A percentile compares a stretch with the other conserved stretches of the same genome.
These are phyloP conservation scores for Aplidium turbinatum DNA, from an alignment of 23 tunicate species.

Conservation along the genomic window DNA sequence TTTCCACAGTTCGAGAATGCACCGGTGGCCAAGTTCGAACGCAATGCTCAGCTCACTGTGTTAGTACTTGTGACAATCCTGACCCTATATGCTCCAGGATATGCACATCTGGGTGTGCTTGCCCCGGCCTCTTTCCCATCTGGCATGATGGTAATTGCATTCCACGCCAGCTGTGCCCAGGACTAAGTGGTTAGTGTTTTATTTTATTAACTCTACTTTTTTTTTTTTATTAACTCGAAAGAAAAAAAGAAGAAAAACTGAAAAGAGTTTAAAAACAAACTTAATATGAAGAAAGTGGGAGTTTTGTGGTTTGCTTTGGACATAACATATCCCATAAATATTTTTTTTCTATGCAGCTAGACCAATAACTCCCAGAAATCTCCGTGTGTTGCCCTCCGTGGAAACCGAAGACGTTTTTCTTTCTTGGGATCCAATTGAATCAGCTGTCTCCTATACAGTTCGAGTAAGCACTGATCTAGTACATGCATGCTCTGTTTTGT, in stretches of 20 bases:
- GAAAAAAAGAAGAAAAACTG: background rate
- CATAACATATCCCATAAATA: background rate
- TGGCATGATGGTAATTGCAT: slow-evolving; percentile 36
- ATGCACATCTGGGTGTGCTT: slow-evolving; percentile 31
- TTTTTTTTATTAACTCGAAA: background rate
- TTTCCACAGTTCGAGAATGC: no score
- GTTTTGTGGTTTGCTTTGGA: no score
- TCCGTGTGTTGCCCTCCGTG: background rate
- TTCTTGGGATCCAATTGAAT: slow-evolving; percentile 31
- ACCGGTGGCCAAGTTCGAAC: slow-evolving; percentile 8
- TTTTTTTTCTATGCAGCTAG: background rate
- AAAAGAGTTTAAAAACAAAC: background rate
- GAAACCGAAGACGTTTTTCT: slow-evolving; percentile 14
- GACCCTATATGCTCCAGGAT: slow-evolving; percentile 33
- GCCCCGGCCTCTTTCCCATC: slow-evolving; percentile 17
- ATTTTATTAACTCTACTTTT: background rate
- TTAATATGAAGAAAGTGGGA: background rate
- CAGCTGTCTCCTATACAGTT: slow-evolving; percentile 20
- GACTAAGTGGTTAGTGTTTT: background rate
- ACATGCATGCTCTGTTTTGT: no score
- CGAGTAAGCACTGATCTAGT: slow-evolving; percentile 18
- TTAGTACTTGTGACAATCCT: slow-evolving; percentile 22
- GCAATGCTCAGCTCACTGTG: slow-evolving; percentile 23
- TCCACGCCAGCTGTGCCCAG: slow-evolving; percentile 27
- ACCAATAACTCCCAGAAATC: slow-evolving; percentile 14